phyloP scores from a whole-genome alignment of 2,888 invertebrate species.

The Timema podura region DNA sequence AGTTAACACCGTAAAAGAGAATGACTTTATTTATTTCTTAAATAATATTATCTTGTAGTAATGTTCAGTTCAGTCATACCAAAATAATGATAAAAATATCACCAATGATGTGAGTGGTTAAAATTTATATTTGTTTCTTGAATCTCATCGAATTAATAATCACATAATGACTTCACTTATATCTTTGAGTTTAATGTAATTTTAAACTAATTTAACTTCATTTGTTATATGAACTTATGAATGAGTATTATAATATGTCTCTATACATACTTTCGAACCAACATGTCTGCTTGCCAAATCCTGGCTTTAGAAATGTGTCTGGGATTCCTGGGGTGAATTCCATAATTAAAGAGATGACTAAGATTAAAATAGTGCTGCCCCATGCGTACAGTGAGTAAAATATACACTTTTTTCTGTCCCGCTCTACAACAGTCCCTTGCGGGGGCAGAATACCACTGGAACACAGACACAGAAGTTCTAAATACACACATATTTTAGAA shows the following conservation, averaged over 20 bases:
- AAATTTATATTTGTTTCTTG: no score
- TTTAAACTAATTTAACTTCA: no score
- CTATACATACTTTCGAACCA: slow-evolving; percentile 36
- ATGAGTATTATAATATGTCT: background rate
- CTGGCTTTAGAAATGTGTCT: slow-evolving; percentile 31
- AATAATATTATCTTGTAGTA: no score
- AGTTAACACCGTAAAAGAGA: no score
- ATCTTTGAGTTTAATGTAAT: no score
- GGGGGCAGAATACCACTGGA: slow-evolving; percentile 32
- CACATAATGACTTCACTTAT: no score
- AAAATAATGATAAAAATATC: no score
- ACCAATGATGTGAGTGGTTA: no score
- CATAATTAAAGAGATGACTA: slow-evolving; percentile 31
- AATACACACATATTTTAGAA: background rate
- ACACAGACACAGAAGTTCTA: slow-evolving; percentile 6
- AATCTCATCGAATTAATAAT: no score
- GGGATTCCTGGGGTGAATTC: slow-evolving; percentile 31
- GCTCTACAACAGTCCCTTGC: slow-evolving; percentile 30
- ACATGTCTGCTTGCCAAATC: slow-evolving; percentile 34
- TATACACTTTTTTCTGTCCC: slow-evolving; percentile 34
- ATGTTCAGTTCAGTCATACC: no score
- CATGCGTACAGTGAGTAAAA: slow-evolving; percentile 38
- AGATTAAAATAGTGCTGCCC: slow-evolving; percentile 34
- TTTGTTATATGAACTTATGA: background rate
- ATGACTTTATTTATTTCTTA: no score